Evolutionary conservation across 2,797 vertebrate genomes (phyloP), one percentile per base, ranked within the genome.

Genomic region (Cephalopachus bancanus): DNA sequence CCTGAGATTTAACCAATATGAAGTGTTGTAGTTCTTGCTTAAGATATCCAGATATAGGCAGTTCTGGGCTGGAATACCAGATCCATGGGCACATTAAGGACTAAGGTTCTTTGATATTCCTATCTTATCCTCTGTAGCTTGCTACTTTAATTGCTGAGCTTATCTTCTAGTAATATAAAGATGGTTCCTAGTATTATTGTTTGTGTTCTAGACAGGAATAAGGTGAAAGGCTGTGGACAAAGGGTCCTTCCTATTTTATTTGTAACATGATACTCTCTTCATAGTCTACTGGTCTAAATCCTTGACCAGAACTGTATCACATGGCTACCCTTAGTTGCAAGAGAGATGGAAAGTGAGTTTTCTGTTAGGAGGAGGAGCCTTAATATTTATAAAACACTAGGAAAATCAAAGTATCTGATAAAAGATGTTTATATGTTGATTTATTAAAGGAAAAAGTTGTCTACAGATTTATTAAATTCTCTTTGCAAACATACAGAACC

Each of bases 401-500:
- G 14, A 64, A 5, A 92, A 1, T 96, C 10, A 80, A 33, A 85
- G 37, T 93, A 62, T 60, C 30, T 69, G 17, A 33, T 90, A 78
- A 85, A 84, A 83, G 44, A 69, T 17, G 3, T 24, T 96, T 90
- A 53, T 91, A n/a, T 89, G 26, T 93, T 94, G 17, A 87, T 92
- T 91, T 83, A 49, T 84, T 96, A 80, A 94, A 87, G 86, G 53
- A 86, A 92, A 96, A 91, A 76, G 17, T 55, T 96, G 4, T 44
- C 3, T 15, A 10, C 24, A 83, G 15, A 60, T 55, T 59, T 89
- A 76, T 85, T 92, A 78, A 94, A 72, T 83, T 94, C 16, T 89
- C 8, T 94, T 86, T 80, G 85, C 2, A 89, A 81, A 83, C 26
- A 33, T 83, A 51, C 8, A 93, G 26, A 59, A 44, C n/a, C 53